Base-by-base conservation (phyloP, 2,797 vertebrate genomes). In the Anomalospiza imberbis region DNA sequence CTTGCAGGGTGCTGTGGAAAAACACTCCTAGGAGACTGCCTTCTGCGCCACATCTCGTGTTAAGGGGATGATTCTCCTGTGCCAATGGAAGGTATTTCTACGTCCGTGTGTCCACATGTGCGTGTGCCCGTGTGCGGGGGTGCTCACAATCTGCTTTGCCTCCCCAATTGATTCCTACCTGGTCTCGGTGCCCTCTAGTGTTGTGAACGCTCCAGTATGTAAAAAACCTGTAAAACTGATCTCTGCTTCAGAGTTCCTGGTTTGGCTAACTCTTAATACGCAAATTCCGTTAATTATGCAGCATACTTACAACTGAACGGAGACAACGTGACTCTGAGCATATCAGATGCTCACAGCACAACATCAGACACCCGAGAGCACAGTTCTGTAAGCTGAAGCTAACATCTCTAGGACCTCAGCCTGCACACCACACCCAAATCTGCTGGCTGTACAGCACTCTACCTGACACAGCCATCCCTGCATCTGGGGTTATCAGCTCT, bases 121-220 rank as follows among this genome's bases (percentile, higher is more conserved):
- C 21, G 6, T 29, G 65, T 13, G 63, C 21, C 2, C n/a, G 11
- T 10, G 28, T 8, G 73, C 5, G 0, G 21, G 9, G 4, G 4
- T 21, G 36, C 14, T 36, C 6, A 10, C 34, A 8, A 6, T 0
- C 61, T 8, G 31, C 53, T n/a, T 53, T 3, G 3, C 12, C 34
- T 38, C 19, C 54, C 4, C 9, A 0, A 11, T 0, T 21, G 24
- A 24, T 57, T 92, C 3, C 1, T n/a, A 62, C 72, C 66, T 65
- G 73, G 10, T 15, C 50, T 68, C 51, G n/a, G n/a, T 85, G 88
- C 88, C 85, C 76, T 91, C 85, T 88, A 71, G 76, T 34, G 91
- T 76, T 67, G 20, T 17, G 34, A 85, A 25, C 6, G 8, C 36
- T 63, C 17, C 28, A 12, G 9, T 9, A 8, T 7, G 13, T 5